Evolutionary conservation across 2,888 invertebrate genomes (phyloP), one percentile per base, ranked within the genome.

Genomic region (Linnaemya vulpina): DNA sequence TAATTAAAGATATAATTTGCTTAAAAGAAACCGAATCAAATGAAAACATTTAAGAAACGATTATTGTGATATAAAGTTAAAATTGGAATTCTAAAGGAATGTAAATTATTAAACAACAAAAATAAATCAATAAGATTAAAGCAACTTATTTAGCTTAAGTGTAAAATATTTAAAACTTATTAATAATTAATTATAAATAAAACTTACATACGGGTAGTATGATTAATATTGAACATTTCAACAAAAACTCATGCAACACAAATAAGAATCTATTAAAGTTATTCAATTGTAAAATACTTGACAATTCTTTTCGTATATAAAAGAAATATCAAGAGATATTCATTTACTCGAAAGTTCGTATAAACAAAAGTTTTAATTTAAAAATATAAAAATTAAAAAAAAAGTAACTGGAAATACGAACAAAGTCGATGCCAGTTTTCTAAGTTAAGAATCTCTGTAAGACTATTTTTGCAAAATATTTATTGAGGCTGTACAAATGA

Each of bases 41-140:
- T 63, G 67, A 76, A 25, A 78, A 84, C 25, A 71, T 73, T 86
- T 84, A 73, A 75, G 83, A 84, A 87, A 87, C 87, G 81, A 83
- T 86, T 78, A 86, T 82, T 87, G 87, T 87, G 87, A 87, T 87
- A 87, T 86, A 86, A 84, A 81, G 73, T 78, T 86, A 78, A 78
- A 83, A 83, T 85, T 83, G 74, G 73, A 82, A 75, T 84, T 83
- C 85, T 87, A 70, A 75, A 74, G 80, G 80, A 53, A 67, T 80
- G 74, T 84, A 83, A 77, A 80, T 76, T 78, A 80, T 51, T 40
- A 25, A 53, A 80, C 15, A 40, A 46, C 46, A 60, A 58, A 17
- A 71, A 38, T 38, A 65, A 30, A 38, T 60, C 8, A 1, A 17
- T 25, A 65, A 60, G 3, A 55, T 35, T 35, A 63, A 35, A 60